These are phyloP conservation scores for Corythornis madagascariensis DNA, from an alignment of 2,113 vertebrate genomes.

Conservation along the genomic window DNA sequence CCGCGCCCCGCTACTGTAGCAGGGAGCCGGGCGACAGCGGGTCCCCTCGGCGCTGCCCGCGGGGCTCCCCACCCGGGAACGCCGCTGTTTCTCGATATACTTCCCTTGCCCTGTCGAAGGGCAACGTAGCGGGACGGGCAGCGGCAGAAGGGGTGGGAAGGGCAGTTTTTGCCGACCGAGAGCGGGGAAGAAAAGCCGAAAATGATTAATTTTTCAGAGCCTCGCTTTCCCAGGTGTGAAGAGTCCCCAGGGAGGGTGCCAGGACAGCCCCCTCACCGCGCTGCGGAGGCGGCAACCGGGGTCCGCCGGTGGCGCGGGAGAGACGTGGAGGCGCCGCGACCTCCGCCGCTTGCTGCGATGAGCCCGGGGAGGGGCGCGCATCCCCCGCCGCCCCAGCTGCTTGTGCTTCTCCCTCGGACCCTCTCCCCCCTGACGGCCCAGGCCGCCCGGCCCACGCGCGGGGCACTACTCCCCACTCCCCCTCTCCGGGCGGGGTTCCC, in stretches of 20 bases:
- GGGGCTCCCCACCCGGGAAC: neutral
- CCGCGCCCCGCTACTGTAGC: neutral
- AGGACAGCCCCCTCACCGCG: neutral
- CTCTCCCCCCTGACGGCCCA: neutral
- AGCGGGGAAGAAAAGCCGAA: neutral
- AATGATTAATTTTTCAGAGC: rapidly evolving
- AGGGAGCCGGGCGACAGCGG: neutral
- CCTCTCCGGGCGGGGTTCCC: too few relatives aligned
- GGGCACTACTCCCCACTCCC: too few relatives aligned
- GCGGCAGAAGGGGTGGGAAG: neutral
- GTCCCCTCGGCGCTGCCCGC: neutral
- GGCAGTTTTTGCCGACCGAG: neutral
- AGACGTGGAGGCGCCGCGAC: neutral
- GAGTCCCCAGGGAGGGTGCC: neutral
- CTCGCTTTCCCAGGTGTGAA: neutral
- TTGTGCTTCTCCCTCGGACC: neutral
- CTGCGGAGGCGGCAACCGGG: neutral
- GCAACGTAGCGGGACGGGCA: neutral
- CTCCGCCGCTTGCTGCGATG: neutral
- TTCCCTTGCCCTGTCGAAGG: neutral
- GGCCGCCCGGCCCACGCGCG: too few relatives aligned
- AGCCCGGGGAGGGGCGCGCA: neutral
- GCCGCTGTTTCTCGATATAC: neutral
- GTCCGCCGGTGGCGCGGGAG: neutral
- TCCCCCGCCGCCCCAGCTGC: neutral